Conservation (phyloP, 1,140 invertebrate species). For the Drosophila hydei region DNA sequence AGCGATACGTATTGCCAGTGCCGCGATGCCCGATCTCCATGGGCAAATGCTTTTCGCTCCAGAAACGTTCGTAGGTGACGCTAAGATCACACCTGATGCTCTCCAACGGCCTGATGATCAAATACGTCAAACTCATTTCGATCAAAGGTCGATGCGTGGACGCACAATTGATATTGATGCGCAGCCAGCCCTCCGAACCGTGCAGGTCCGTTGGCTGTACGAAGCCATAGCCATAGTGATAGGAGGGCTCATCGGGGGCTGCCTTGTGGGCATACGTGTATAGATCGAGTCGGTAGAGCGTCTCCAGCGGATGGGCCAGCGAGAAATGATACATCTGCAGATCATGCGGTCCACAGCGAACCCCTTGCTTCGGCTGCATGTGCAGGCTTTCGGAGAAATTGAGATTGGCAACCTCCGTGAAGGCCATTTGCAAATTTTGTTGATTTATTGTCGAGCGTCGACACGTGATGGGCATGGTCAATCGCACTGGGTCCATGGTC, state of each 20-base stretch:
- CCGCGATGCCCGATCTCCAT: constrained; percentile 63
- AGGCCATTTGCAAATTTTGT: constrained; percentile 72
- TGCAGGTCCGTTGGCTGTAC: constrained; percentile 38
- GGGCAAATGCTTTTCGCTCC: constrained; percentile 19
- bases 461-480: not conserved
- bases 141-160: constrained; percentile 68
- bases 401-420: constrained; percentile 53
- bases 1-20: constrained; percentile 44
- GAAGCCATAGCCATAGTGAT: constrained; percentile 66
- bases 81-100: constrained; percentile 28
- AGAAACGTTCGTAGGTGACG: constrained; percentile 39
- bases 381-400: constrained; percentile 17
- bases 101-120: constrained; percentile 47
- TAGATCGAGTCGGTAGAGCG: constrained; percentile 53
- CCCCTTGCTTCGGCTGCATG: constrained; percentile 53
- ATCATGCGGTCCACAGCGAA: constrained; percentile 50
- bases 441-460: constrained; percentile 80
- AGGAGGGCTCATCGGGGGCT: constrained; percentile 49
- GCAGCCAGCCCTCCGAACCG: constrained; percentile 43
- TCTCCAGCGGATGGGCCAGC: constrained; percentile 26
- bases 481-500: not conserved
- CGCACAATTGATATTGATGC: constrained; percentile 54
- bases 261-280: constrained; percentile 57
- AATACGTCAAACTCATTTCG: constrained; percentile 48
- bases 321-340: constrained; percentile 60